Conservation (phyloP, 2,888 invertebrate species). For the Acholoe squamosa region DNA sequence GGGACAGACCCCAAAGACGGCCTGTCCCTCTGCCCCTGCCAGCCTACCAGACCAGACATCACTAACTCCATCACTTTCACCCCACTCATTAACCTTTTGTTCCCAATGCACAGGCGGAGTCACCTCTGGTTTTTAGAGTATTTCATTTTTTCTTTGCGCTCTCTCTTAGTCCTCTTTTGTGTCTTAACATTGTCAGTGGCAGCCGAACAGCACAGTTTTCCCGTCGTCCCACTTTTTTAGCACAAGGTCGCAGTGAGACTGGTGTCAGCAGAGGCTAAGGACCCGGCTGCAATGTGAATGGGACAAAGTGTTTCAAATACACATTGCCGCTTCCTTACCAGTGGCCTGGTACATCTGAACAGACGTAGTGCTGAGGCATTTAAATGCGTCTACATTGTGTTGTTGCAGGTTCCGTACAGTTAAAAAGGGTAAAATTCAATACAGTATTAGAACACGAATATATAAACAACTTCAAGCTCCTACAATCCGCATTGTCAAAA, state of each 20-base stretch:
- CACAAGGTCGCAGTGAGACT: not conserved
- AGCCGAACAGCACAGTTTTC: not conserved
- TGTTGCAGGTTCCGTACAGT: conserved; percentile 83
- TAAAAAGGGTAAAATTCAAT: conserved; percentile 98
- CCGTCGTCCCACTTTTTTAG: not conserved
- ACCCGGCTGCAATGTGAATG: conserved; percentile 33
- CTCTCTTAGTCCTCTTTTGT: not conserved
- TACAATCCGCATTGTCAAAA: conserved; percentile 98
- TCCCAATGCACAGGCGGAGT: conserved; percentile 39
- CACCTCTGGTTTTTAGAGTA: not conserved
- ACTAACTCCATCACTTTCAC: conserved; percentile 51
- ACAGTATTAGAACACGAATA: conserved; percentile 99
- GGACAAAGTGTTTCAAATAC: conserved; percentile 40
- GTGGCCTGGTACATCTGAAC: not conserved
- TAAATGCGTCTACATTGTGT: conserved; percentile 46
- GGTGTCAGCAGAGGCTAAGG: conserved; percentile 34
- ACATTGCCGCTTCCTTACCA: conserved; percentile 59
- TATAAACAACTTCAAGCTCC: conserved; percentile 99
- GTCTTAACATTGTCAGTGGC: conserved; percentile 41
- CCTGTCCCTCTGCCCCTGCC: not conserved
- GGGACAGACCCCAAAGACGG: not conserved
- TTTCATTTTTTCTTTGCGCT: not conserved
- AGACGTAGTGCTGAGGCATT: conserved; percentile 34
- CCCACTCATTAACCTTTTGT: conserved; percentile 52
- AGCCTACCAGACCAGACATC: not conserved